A percentile compares a stretch with the other conserved stretches of the same genome.
These are phyloP conservation scores for Platycheirus albimanus DNA, from an alignment of 2,888 invertebrate genomes.

Conservation along the genomic window DNA sequence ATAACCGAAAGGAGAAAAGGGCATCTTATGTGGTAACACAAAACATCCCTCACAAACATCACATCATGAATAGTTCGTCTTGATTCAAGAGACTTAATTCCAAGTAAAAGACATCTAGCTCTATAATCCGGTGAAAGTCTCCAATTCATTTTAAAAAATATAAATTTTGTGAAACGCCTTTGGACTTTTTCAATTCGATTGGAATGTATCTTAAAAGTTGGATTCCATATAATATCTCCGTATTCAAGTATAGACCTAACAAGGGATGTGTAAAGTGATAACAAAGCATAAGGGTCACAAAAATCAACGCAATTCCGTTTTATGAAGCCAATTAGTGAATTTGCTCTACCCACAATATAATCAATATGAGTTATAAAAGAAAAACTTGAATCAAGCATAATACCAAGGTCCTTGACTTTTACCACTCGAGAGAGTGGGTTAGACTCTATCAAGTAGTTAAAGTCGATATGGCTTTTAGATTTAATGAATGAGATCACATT, in stretches of 20 bases:
- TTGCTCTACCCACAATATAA: no score
- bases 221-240: not conserved
- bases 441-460: not conserved
- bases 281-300: no score
- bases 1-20: no score
- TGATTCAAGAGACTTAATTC: no score
- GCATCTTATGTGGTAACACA: no score
- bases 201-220: not conserved
- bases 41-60: no score
- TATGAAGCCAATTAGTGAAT: not conserved
- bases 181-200: not conserved
- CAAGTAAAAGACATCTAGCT: no score
- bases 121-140: no score
- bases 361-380: not conserved
- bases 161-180: not conserved
- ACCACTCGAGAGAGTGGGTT: not conserved
- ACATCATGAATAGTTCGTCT: no score
- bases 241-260: not conserved
- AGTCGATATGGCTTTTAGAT: not conserved
- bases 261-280: not conserved
- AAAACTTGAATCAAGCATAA: not conserved
- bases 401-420: not conserved
- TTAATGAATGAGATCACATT: not conserved
- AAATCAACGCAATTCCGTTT: not conserved
- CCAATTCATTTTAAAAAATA: no score